Conservation (phyloP, 2,113 vertebrate species). For the Dasyornis broadbenti region DNA sequence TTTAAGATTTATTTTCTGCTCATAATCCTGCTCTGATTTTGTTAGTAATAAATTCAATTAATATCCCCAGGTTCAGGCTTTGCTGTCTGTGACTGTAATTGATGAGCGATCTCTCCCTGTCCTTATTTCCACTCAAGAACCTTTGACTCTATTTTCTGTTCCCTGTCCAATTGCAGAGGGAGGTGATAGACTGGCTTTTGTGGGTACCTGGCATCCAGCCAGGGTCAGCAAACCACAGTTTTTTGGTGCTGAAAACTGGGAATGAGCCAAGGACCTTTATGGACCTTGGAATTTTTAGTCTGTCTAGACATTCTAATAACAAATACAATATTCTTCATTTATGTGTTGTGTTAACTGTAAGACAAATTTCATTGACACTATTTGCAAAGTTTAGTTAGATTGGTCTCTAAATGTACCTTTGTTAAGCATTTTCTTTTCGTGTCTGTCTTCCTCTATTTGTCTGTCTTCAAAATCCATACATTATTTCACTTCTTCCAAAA, state of each 20-base stretch:
- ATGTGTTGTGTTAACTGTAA: not conserved
- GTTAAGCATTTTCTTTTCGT: not conserved
- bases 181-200: rapidly evolving
- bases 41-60: not conserved
- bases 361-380: not conserved
- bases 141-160: not conserved
- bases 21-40: not conserved
- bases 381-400: not conserved
- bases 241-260: not conserved
- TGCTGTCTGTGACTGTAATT: not conserved
- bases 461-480: not conserved
- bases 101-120: not conserved
- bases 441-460: not conserved
- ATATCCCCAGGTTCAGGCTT: not conserved
- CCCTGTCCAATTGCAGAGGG: not conserved
- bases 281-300: not conserved
- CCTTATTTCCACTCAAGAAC: not conserved
- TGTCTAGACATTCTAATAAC: not conserved
- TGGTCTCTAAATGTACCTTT: not conserved
- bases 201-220: not conserved
- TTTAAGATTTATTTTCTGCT: not conserved
- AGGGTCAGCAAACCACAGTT: not conserved
- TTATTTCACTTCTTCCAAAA: not conserved
- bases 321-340: not conserved
- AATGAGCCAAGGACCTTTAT: not conserved